Evolutionary conservation across 2,113 vertebrate genomes (phyloP), one percentile per base, ranked within the genome.

Genomic region (Nansenia antarctica): DNA sequence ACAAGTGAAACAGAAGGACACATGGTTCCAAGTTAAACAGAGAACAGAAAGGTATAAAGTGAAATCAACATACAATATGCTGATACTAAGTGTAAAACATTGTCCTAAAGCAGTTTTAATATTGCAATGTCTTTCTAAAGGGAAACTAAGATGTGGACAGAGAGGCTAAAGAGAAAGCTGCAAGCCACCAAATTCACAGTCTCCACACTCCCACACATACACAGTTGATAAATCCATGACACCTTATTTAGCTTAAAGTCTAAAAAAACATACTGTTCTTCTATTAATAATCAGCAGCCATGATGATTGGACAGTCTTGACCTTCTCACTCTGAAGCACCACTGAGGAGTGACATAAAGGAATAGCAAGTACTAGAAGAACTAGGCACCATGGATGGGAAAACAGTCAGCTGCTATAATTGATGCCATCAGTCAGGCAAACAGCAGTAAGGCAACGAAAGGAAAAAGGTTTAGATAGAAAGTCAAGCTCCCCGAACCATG

Each of bases 381-480:
- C 39, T 64, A 71, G 66, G 77, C 61, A 49, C 0, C 0, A 53
- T 76, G 73, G 39, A 53, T 76, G 73, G 39, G 69, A 78, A 77
- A 72, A 30, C 39, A 66, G 63, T 76, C 79, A 73, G 74, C 74
- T 78, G 72, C 65, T 74, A 58, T 3, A 9, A 47, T 14, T 62
- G 57, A 18, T 55, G 63, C 57, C 11, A 71, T 65, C 62, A 52
- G 61, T 57, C 24, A 30, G 5, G 52, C 37, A 80, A 67, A 71
- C 31, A 47, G 53, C 35, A 69, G 20, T 8, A 39, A 59, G 42
- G 20, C 29, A 67, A 69, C 60, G 65, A 9, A 4, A 37, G 35
- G 35, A 49, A 53, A 66, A 22, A 82, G 72, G 57, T 8, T 78
- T 58, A 74, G 62, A 49, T 9, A 49, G 31, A 70, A 42, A 68